Evolutionary conservation across 1,140 invertebrate species (phyloP).

Genomic region (Spodoptera litura): DNA sequence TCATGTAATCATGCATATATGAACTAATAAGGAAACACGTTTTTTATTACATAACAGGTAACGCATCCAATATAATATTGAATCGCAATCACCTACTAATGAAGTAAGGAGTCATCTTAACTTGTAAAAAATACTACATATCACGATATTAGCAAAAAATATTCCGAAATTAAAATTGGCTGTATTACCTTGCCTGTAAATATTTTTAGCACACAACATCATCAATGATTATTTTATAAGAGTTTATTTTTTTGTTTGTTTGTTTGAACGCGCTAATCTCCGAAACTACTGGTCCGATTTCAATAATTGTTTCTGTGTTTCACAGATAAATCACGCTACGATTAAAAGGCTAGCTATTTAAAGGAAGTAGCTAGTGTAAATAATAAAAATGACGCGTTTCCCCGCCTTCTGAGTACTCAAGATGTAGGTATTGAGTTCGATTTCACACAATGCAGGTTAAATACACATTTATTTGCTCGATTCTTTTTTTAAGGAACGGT

Average conservation of each 20-base stretch:
- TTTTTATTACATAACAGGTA: conserved; percentile 14
- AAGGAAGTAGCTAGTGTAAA: too few relatives aligned
- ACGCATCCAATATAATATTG: neutral
- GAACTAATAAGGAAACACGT: conserved; percentile 35
- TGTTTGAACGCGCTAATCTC: too few relatives aligned
- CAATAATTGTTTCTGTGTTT: too few relatives aligned
- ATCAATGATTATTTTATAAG: neutral
- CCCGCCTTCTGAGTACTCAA: conserved; percentile 10
- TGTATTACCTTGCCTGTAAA: neutral
- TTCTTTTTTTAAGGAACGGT: neutral
- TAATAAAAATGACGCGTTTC: neutral
- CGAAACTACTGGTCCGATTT: too few relatives aligned
- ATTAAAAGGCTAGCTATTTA: too few relatives aligned
- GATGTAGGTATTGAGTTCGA: neutral
- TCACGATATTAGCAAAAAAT: conserved; percentile 5
- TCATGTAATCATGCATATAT: conserved; percentile 6
- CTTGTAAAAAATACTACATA: conserved; percentile 9
- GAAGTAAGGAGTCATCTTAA: neutral
- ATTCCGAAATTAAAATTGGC: neutral
- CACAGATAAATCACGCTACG: too few relatives aligned
- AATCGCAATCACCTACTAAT: neutral
- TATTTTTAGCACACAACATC: neutral
- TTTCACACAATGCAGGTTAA: neutral
- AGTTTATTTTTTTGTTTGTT: too few relatives aligned
- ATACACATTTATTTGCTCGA: neutral